These are phyloP conservation scores for Neodiprion pinetum DNA, from an alignment of 1,140 invertebrate genomes.

Conservation along the genomic window DNA sequence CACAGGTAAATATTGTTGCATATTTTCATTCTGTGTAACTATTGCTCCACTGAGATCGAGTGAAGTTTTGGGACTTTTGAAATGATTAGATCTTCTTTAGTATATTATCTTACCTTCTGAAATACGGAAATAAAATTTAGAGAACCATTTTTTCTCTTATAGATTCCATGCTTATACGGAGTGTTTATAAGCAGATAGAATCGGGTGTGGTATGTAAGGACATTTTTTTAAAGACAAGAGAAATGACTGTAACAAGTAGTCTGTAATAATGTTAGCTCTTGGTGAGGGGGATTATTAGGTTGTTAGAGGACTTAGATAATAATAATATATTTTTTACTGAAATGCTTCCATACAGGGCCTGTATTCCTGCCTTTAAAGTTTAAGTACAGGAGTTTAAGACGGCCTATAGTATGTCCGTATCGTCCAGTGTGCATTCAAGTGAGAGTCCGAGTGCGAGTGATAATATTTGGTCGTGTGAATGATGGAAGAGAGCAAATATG, in stretches of 20 bases:
- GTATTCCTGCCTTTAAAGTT: conserved; percentile 30
- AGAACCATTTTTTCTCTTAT: conserved; percentile 14
- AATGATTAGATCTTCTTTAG: conserved; percentile 17
- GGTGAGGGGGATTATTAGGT: conserved; percentile 54
- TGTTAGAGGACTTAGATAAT: conserved; percentile 36
- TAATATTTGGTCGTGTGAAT: conserved; percentile 30
- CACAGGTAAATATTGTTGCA: neutral
- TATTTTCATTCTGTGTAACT: neutral
- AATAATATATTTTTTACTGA: conserved; percentile 44
- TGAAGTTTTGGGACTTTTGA: conserved; percentile 16
- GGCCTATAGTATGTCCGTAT: conserved; percentile 48
- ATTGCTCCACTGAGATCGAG: neutral
- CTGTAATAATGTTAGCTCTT: conserved; percentile 51
- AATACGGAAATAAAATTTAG: neutral
- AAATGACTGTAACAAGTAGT: conserved; percentile 46
- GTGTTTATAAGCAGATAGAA: conserved; percentile 36
- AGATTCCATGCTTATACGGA: conserved; percentile 6
- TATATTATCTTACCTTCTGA: neutral
- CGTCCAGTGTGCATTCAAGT: conserved; percentile 47
- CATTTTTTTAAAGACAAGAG: conserved; percentile 31
- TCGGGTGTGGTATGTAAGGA: conserved; percentile 27
- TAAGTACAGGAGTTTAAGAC: conserved; percentile 47
- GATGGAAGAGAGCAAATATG: conserved; percentile 38
- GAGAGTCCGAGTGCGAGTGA: conserved; percentile 45
- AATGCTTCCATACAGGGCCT: conserved; percentile 52